phyloP scores from a whole-genome alignment of 1,140 invertebrate species.

The Trissolcus basalis region DNA sequence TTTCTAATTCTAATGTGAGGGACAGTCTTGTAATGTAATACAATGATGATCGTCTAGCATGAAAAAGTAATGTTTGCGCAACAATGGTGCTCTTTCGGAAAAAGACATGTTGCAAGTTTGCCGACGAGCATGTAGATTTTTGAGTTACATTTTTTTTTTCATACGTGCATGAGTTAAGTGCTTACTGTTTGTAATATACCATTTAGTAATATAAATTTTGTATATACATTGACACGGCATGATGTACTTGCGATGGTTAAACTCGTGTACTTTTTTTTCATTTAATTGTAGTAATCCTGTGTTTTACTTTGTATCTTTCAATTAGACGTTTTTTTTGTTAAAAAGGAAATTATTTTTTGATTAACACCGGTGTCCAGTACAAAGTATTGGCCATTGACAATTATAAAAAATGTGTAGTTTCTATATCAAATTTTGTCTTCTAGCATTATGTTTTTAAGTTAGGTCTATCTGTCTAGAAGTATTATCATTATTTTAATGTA shows the following conservation, averaged over 20 bases:
- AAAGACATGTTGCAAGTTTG: too few relatives aligned
- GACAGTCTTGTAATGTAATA: slow-evolving; percentile 43
- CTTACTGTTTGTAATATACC: slow-evolving; percentile 31
- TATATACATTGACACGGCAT: slow-evolving; percentile 47
- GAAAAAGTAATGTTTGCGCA: slow-evolving; percentile 18
- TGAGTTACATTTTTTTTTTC: slow-evolving; percentile 2
- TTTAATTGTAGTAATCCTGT: too few relatives aligned
- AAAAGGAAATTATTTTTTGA: too few relatives aligned
- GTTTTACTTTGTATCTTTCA: slow-evolving; percentile 12
- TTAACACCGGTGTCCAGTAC: too few relatives aligned
- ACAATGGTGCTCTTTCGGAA: slow-evolving; percentile 37
- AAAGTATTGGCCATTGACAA: too few relatives aligned
- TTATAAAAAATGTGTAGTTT: too few relatives aligned
- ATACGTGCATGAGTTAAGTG: slow-evolving; percentile 9
- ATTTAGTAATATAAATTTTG: slow-evolving; percentile 44
- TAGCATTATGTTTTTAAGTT: slow-evolving; percentile 3
- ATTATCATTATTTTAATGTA: slow-evolving; percentile 37
- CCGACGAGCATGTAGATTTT: background rate
- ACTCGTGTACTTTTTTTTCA: too few relatives aligned
- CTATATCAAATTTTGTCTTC: too few relatives aligned
- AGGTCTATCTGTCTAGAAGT: slow-evolving; percentile 27
- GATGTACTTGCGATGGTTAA: slow-evolving; percentile 41
- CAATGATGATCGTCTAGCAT: slow-evolving; percentile 8
- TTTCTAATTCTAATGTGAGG: slow-evolving; percentile 18
- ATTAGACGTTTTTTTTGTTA: too few relatives aligned